Base-by-base conservation (phyloP, 1,140 invertebrate genomes). In the Galendromus occidentalis region DNA sequence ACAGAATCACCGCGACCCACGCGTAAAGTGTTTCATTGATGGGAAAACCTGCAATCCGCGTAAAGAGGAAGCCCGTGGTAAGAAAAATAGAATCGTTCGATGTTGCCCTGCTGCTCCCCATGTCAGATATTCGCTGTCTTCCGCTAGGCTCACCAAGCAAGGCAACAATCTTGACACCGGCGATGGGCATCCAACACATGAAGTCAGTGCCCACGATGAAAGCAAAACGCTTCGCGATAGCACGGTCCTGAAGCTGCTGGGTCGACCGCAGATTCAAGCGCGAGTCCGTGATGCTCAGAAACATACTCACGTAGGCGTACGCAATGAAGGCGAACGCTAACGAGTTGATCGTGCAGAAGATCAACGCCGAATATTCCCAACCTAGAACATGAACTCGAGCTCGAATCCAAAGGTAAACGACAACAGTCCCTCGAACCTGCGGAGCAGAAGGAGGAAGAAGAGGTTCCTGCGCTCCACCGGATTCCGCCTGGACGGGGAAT, bases 121-220 rank as follows among this genome's bases (percentile, higher is more conserved):
- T n/a, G n/a, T n/a, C n/a, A n/a, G n/a, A n/a, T n/a, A n/a, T n/a
- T n/a, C n/a, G n/a, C n/a, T n/a, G n/a, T n/a, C 20, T 66, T 7
- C 1, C 41, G 1, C 64, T 29, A 39, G 9, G 45, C 45, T 67
- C 73, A 66, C 78, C 76, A 33, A 76, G 74, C 66, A 86, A 78
- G 1, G 82, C 84, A 51, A 81, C 69, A 41, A 84, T 77, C 72
- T 87, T 87, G 45, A 85, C 74, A 20, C 79, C 70, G 33, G 86
- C 84, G 28, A 86, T 84, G 2, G 86, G 86, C 7, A 80, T 77
- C 86, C 86, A 87, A 71, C 86, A 87, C 25, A 81, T 71, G n/a
- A 79, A 80, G 72, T 87, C 82, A 0, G 84, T 85, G 18, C 85
- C 72, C 1, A 87, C 84, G 65, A 88, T 86, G 67, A 86, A 80